Conservation (phyloP, 2,888 invertebrate genomes). For the Stictocephala bisonia region DNA sequence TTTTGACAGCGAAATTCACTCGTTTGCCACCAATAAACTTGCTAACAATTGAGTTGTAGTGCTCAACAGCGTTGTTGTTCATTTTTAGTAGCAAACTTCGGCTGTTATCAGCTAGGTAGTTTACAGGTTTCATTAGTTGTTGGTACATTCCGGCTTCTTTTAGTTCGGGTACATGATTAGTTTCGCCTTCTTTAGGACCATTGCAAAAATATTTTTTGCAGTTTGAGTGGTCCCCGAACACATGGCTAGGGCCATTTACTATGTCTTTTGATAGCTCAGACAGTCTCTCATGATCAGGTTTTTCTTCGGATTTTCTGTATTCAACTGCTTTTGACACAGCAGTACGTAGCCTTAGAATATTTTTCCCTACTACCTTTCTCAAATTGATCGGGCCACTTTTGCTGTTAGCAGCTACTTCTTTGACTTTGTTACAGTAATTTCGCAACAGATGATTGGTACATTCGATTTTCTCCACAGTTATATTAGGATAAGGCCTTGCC, state of each 20-base stretch:
- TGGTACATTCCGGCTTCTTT: slow-evolving; percentile 36
- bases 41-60: slow-evolving; percentile 60
- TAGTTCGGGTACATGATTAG: slow-evolving; percentile 6
- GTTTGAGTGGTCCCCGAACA: slow-evolving; percentile 58
- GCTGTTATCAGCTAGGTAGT: slow-evolving; percentile 32
- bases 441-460: slow-evolving; percentile 60
- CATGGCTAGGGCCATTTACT: slow-evolving; percentile 56
- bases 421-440: slow-evolving; percentile 47
- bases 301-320: background rate
- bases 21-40: slow-evolving; percentile 62
- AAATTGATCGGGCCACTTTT: slow-evolving; percentile 17
- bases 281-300: background rate
- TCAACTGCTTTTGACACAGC: slow-evolving; percentile 37
- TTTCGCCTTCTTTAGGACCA: slow-evolving; percentile 41
- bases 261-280: slow-evolving; percentile 26
- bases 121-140: slow-evolving; percentile 15
- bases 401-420: slow-evolving; percentile 9
- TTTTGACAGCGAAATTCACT: slow-evolving; percentile 58
- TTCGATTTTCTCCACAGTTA: slow-evolving; percentile 60
- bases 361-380: slow-evolving; percentile 9
- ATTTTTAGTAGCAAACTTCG: slow-evolving; percentile 56
- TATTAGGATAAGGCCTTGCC: slow-evolving; percentile 55
- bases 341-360: background rate
- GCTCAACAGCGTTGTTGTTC: slow-evolving; percentile 60
- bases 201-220: slow-evolving; percentile 54